phyloP scores from a whole-genome alignment of 37 sponge, comb jelly and placozoan genomes.

The Dysidea cf. avara region DNA sequence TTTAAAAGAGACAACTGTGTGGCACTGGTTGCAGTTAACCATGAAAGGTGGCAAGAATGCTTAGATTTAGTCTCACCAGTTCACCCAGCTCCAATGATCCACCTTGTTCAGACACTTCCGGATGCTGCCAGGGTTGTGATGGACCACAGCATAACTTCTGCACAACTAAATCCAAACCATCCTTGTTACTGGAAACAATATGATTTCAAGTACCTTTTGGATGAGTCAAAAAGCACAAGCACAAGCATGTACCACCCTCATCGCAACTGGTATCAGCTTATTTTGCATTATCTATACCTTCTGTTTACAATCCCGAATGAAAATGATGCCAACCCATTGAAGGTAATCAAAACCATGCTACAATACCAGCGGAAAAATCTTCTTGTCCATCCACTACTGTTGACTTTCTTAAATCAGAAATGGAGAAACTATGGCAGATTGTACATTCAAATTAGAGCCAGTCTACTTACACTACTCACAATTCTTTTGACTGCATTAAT shows the following conservation, averaged over 20 bases:
- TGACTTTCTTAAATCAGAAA: constrained; percentile 55
- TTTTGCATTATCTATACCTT: too few relatives aligned
- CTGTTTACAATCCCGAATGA: not conserved
- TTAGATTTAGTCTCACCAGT: constrained; percentile 67
- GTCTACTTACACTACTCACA: constrained; percentile 39
- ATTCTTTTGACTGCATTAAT: constrained; percentile 56
- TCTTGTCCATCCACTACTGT: constrained; percentile 63
- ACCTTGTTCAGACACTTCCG: constrained; percentile 68
- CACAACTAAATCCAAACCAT: constrained; percentile 16
- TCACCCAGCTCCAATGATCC: constrained; percentile 53
- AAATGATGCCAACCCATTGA: constrained; percentile 7
- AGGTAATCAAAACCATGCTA: constrained; percentile 53
- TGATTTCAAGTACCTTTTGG: constrained; percentile 81
- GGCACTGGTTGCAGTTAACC: not conserved
- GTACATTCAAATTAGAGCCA: not conserved
- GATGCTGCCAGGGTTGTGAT: constrained; percentile 73
- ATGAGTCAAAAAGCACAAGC: not conserved
- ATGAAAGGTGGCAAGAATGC: constrained; percentile 68
- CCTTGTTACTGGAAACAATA: constrained; percentile 62
- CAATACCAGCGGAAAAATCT: constrained; percentile 46
- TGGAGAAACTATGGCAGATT: constrained; percentile 75
- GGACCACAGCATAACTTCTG: constrained; percentile 46
- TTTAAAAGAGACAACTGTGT: constrained; percentile 10
- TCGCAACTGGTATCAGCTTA: too few relatives aligned
- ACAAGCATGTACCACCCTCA: too few relatives aligned